Evolutionary conservation across 2,888 invertebrate species (phyloP), one percentile per base, ranked within the genome.

Genomic region (Cosmia trapezina): DNA sequence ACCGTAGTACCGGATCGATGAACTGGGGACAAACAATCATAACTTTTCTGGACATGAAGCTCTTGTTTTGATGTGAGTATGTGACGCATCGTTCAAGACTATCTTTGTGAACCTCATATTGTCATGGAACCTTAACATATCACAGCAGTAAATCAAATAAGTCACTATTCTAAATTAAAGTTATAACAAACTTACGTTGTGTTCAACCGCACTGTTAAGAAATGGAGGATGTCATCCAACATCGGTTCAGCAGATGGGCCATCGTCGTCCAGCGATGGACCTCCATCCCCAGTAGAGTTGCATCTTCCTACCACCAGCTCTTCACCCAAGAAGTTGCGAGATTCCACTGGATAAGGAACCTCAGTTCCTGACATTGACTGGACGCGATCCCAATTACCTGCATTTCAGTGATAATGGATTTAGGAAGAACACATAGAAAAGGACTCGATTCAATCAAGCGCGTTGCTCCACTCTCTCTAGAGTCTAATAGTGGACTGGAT

Each of bases 181-280:
- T 19, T 22, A 49, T 37, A 76, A 22, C 5, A 53, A 22, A 75
- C 92, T 89, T 87, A 97, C 97, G 96, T 96, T 9, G 96, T 93
- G 73, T 97, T 96, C 3, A 96, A 81, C 43, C 90, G 88, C 6
- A 90, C 85, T 3, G 88, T 87, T 11, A 97, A 87, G 80, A 95
- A 96, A 69, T 93, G 92, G 0, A 96, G 92, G 4, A 97, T 93
- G 66, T 96, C 96, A 47, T 94, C 94, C 22, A 97, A 89, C 51
- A 96, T 92, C 1, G 93, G 94, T 0, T 96, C 95, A 0, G 94
- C 92, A 0, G 96, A 92, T 0, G 94, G 92, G 0, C 95, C 96
- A 12, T 95, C 96, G n/a, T 95, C 94, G 14, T 96, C 96, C 4
- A 93, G 87, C 0, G 90, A 86, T 1, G 90, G 87, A 1, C 88